These are phyloP conservation scores for Xylocopa sonorina DNA, from an alignment of 1,140 invertebrate species.

Conservation along the genomic window DNA sequence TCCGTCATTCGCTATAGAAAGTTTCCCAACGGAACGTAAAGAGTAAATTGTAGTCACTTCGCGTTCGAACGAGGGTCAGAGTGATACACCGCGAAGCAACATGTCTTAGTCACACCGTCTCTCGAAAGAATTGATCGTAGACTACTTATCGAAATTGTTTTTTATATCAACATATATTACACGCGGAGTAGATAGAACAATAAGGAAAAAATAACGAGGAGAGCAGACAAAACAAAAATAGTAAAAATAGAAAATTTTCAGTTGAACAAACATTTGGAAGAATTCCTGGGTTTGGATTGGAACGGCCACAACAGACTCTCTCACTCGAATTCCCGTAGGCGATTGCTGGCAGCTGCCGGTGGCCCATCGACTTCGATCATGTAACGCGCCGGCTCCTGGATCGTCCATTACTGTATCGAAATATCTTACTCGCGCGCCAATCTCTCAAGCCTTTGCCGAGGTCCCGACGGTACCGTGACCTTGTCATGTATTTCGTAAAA, in stretches of 20 bases:
- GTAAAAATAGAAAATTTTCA: constrained; percentile 58
- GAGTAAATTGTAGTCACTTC: constrained; percentile 29
- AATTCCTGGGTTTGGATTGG: constrained; percentile 30
- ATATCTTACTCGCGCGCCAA: constrained; percentile 44
- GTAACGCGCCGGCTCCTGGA: constrained; percentile 23
- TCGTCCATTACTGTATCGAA: constrained; percentile 58
- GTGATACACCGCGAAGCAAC: background rate
- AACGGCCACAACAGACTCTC: constrained; percentile 20
- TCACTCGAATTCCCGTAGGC: constrained; percentile 56
- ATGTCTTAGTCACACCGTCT: background rate
- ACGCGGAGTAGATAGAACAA: background rate
- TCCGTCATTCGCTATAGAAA: background rate
- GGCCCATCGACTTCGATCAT: constrained; percentile 57
- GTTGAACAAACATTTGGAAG: constrained; percentile 46
- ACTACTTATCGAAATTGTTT: constrained; percentile 63
- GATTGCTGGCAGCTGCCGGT: constrained; percentile 68
- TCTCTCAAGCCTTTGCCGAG: background rate
- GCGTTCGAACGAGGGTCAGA: constrained; percentile 12
- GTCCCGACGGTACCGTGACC: background rate
- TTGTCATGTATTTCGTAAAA: background rate
- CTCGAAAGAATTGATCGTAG: constrained; percentile 37
- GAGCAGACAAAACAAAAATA: too few relatives aligned
- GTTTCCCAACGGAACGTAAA: background rate
- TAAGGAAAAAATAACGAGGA: background rate
- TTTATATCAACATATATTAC: constrained; percentile 3